Percentiles rank a stretch among this genome's conserved stretches.
Conservation (phyloP, 2,113 vertebrate species). For the Agapornis roseicollis region DNA sequence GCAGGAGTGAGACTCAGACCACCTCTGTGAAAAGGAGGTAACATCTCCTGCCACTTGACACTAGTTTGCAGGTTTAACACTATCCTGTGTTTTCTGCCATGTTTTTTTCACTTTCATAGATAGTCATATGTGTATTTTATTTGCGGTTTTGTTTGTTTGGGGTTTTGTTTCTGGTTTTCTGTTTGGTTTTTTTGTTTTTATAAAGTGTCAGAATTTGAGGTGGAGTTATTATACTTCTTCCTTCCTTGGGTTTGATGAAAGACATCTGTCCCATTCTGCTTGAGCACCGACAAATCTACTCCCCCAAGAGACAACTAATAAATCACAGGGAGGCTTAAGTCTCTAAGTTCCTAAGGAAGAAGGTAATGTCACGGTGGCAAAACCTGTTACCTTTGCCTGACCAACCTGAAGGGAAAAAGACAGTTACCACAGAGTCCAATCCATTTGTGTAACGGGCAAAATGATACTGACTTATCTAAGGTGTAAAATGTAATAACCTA, state of each 20-base stretch:
- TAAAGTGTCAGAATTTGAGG: not conserved
- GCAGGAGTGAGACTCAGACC: not conserved
- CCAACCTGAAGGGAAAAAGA: not conserved
- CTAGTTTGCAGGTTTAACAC: not conserved
- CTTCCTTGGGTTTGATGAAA: not conserved
- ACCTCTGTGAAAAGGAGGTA: not conserved
- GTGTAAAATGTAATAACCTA: not conserved
- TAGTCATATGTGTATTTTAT: not conserved
- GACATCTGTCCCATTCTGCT: not conserved
- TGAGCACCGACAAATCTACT: not conserved
- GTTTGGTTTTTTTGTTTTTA: rapidly evolving
- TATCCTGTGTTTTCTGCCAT: not conserved
- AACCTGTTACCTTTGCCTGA: not conserved
- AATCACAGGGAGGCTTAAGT: not conserved
- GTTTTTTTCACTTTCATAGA: not conserved
- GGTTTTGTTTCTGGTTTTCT: too few species aligned
- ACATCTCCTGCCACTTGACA: not conserved
- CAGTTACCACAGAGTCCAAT: not conserved
- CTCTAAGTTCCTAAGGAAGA: not conserved
- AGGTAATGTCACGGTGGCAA: not conserved
- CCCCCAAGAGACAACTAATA: not conserved
- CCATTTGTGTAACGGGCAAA: not conserved
- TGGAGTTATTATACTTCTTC: not conserved
- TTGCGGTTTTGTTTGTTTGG: too few species aligned
- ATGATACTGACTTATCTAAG: not conserved